Conservation (phyloP, 1,140 invertebrate genomes). For the Drosophila truncata region DNA sequence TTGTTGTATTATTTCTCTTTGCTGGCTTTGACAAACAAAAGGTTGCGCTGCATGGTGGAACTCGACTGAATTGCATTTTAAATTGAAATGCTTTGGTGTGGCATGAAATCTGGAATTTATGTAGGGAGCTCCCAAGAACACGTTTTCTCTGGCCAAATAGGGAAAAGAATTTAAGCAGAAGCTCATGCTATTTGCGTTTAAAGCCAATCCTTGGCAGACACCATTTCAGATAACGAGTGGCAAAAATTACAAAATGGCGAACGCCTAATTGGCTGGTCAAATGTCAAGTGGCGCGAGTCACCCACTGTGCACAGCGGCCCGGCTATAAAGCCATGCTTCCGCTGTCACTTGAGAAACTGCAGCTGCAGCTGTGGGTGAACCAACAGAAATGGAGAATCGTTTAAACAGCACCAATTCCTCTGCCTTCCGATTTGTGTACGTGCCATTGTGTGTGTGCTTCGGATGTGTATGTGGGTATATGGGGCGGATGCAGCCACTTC, state of each 20-base stretch:
- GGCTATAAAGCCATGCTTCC: slow-evolving; percentile 26
- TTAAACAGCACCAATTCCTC: slow-evolving; percentile 58
- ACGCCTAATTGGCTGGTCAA: slow-evolving; percentile 44
- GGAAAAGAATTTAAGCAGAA: not conserved
- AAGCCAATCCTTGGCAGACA: not conserved
- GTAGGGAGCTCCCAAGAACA: not conserved
- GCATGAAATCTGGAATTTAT: slow-evolving; percentile 43
- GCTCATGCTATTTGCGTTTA: not conserved
- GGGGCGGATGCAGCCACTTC: slow-evolving; percentile 23
- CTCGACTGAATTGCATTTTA: slow-evolving; percentile 43
- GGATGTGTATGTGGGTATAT: slow-evolving; percentile 14
- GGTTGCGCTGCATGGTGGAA: slow-evolving; percentile 39
- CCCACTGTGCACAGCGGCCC: slow-evolving; percentile 40
- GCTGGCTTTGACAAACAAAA: slow-evolving; percentile 49
- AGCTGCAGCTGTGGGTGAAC: slow-evolving; percentile 29
- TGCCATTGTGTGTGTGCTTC: slow-evolving; percentile 23
- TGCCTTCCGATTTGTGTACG: slow-evolving; percentile 42
- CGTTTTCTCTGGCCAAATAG: not conserved
- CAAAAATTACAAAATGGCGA: slow-evolving; percentile 19
- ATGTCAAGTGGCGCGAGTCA: slow-evolving; percentile 28
- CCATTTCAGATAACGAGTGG: slow-evolving; percentile 1
- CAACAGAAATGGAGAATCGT: slow-evolving; percentile 55
- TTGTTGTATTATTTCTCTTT: slow-evolving; percentile 11
- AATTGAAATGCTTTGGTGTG: slow-evolving; percentile 38
- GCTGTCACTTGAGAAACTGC: slow-evolving; percentile 39